These are phyloP conservation scores for Ceraclea dissimilis DNA, from an alignment of 2,888 invertebrate genomes.

Conservation along the genomic window DNA sequence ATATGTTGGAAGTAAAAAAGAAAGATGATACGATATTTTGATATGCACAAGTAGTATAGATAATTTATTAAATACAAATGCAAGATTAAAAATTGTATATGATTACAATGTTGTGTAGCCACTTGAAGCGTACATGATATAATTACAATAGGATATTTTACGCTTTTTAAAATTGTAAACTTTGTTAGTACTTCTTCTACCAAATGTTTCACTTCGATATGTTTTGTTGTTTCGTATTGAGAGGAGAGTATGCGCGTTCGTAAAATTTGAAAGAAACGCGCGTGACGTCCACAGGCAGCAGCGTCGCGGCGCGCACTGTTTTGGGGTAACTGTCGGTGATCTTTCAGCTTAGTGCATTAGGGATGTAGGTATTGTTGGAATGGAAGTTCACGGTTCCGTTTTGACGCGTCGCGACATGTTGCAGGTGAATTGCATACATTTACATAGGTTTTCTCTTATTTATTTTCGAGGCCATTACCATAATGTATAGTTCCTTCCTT, in stretches of 20 bases:
- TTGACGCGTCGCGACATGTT: neutral
- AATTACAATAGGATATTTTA: too few relatives aligned
- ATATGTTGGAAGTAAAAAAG: neutral
- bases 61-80: neutral
- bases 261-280: neutral
- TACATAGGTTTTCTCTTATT: neutral
- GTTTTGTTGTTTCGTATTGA: neutral
- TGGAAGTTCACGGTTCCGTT: neutral
- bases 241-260: neutral
- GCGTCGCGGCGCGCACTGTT: constrained; percentile 1
- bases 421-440: neutral
- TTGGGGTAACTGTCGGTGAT: neutral
- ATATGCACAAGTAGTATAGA: neutral
- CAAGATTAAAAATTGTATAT: neutral
- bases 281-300: neutral
- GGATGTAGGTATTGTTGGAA: neutral
- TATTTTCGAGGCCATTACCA: neutral
- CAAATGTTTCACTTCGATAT: neutral
- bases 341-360: constrained; percentile 2
- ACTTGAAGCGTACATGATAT: neutral
- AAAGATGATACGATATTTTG: neutral
- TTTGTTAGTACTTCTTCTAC: neutral
- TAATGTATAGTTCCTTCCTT: too few relatives aligned
- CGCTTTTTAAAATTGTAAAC: neutral
- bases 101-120: neutral